phyloP scores from a whole-genome alignment of 2,113 vertebrate species.

The Triplophysa siluroides region DNA sequence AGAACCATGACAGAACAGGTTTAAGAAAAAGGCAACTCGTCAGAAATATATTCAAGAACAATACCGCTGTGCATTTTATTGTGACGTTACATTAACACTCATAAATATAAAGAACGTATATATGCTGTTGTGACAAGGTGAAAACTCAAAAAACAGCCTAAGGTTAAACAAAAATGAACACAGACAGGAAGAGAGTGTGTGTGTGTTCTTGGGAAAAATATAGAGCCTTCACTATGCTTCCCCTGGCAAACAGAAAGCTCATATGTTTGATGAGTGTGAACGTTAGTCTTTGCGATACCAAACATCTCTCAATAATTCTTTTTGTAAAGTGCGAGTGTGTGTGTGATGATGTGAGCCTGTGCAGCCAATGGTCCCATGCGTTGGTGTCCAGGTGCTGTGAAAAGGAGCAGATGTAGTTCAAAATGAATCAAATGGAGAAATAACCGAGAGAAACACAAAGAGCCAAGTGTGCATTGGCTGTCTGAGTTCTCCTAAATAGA shows the following conservation, averaged over 20 bases:
- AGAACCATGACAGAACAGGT: no score
- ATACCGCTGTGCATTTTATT: neutral
- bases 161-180: conserved; percentile 31
- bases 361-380: conserved; percentile 36
- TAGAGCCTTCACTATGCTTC: neutral
- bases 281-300: conserved; percentile 17
- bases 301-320: conserved; percentile 14
- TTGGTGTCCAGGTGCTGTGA: conserved; percentile 80
- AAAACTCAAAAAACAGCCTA: neutral
- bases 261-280: conserved; percentile 33
- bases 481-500: conserved; percentile 1
- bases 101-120: neutral
- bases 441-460: neutral
- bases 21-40: neutral
- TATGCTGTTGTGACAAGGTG: neutral
- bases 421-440: conserved; percentile 74
- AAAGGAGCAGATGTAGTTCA: conserved; percentile 83
- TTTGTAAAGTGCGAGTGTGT: conserved; percentile 16
- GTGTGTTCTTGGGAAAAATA: conserved; percentile 26
- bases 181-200: neutral
- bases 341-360: conserved; percentile 13
- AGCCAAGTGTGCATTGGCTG: neutral
- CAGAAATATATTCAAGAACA: neutral
- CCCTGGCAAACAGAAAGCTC: conserved; percentile 6
- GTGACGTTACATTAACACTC: neutral